A percentile compares a stretch with the other conserved stretches of the same genome.
Conservation (phyloP, 2,888 invertebrate genomes). For the Leptinotarsa juncta region DNA sequence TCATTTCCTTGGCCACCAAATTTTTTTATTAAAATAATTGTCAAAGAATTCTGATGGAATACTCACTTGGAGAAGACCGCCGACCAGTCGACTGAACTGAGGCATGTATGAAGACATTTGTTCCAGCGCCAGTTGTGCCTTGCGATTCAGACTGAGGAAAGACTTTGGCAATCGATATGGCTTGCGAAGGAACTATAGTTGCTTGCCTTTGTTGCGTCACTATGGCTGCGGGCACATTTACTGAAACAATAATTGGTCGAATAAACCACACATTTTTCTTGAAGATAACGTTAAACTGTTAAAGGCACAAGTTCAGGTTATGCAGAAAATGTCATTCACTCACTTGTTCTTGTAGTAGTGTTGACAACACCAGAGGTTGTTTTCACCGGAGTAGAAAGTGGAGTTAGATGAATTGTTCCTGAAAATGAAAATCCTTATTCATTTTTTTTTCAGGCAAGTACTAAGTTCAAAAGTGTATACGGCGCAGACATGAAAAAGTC, state of each 20-base stretch:
- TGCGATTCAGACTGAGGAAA: slow-evolving; percentile 59
- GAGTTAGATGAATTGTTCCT: slow-evolving; percentile 64
- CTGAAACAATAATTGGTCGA: slow-evolving; percentile 33
- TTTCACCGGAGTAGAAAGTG: slow-evolving; percentile 60
- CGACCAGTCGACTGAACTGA: slow-evolving; percentile 57
- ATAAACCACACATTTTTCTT: not conserved
- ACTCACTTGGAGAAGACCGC: slow-evolving; percentile 62
- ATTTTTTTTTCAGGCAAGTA: too few species aligned
- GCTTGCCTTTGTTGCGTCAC: slow-evolving; percentile 61
- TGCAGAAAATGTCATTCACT: slow-evolving; percentile 43
- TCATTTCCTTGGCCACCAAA: too few species aligned
- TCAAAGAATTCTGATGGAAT: not conserved
- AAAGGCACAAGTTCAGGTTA: not conserved
- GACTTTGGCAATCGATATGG: slow-evolving; percentile 64
- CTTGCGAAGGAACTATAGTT: slow-evolving; percentile 59
- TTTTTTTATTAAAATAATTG: too few species aligned
- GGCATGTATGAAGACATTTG: slow-evolving; percentile 63
- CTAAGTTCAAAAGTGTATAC: too few species aligned
- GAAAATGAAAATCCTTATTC: slow-evolving; percentile 32
- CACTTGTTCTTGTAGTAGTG: slow-evolving; percentile 61
- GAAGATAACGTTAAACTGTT: not conserved
- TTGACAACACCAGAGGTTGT: slow-evolving; percentile 46
- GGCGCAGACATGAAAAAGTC: too few species aligned
- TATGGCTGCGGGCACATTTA: slow-evolving; percentile 60
- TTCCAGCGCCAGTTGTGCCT: slow-evolving; percentile 52